Evolutionary conservation across 2,797 vertebrate species (phyloP).

Genomic region (Sebastes matsubarae): DNA sequence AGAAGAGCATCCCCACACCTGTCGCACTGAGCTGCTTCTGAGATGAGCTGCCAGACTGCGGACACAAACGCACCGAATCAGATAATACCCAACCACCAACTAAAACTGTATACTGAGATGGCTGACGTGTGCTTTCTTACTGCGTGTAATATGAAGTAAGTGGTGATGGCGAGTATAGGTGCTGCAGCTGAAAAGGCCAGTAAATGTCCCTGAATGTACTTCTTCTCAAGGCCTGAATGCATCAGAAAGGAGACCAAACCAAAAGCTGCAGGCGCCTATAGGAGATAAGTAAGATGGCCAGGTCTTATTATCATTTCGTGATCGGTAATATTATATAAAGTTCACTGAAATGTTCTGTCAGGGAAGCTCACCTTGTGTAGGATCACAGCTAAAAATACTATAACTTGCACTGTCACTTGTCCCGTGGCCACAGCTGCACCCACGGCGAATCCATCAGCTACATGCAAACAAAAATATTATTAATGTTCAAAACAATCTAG

Average conservation of each 20-base stretch:
- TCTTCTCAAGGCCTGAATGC: slow-evolving; percentile 82
- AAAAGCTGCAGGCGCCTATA: slow-evolving; percentile 82
- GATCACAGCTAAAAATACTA: slow-evolving; percentile 87
- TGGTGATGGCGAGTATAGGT: slow-evolving; percentile 75
- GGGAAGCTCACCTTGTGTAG: slow-evolving; percentile 83
- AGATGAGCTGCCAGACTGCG: slow-evolving; percentile 71
- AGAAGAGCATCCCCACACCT: slow-evolving; percentile 84
- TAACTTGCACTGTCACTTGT: slow-evolving; percentile 82
- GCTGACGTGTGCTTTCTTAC: slow-evolving; percentile 40
- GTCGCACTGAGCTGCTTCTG: slow-evolving; percentile 73
- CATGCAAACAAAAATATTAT: background rate
- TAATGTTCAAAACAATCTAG: background rate
- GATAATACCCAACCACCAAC: background rate
- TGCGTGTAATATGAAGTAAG: slow-evolving; percentile 77
- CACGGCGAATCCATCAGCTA: slow-evolving; percentile 85
- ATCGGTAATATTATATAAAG: background rate
- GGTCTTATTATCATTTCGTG: background rate
- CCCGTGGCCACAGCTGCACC: slow-evolving; percentile 84
- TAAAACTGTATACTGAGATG: background rate
- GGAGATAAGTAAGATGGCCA: background rate
- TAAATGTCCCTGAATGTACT: slow-evolving; percentile 80
- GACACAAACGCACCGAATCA: slow-evolving; percentile 28
- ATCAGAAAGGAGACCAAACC: slow-evolving; percentile 83
- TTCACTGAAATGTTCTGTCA: background rate
- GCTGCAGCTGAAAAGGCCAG: slow-evolving; percentile 81